Base-by-base conservation (phyloP, 2,888 invertebrate species). In the Nemapogon koenigi region DNA sequence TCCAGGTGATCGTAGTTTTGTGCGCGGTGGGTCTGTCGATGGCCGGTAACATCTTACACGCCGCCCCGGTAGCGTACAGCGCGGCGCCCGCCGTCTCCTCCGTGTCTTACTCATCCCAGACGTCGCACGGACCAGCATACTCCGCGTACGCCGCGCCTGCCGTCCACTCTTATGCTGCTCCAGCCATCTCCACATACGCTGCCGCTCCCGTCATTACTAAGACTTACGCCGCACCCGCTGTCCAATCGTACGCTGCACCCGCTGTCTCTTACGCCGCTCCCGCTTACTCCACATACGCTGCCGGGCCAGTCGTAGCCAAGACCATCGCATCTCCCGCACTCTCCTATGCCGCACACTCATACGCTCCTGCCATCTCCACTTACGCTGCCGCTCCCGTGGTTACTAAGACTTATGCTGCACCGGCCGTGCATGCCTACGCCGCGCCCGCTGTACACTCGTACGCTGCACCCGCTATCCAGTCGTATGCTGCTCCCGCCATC, bases 11-110 rank as follows among this genome's bases (percentile, higher is more conserved):
- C 60, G 63, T 83, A 45, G 67, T 86, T 50, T 81, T 81, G 53
- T 80, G 85, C 59, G 67, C 79, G 49, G 62, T 86, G 69, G 83
- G 84, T 48, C 66, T 79, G 33, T 83, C 76, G 59, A 80, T 66
- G 53, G 85, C 83, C 47, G 81, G 87, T 46, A 60, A 79, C 44
- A 59, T 84, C 40, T 56, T 63, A 38, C 73, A 67, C 41, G 70
- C 68, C 32, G 76, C 70, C 43, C 75, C 73, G 14, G 53, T 73
- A 48, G 70, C 70, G 48, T 83, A 67, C 66, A 80, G 64, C 61
- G 68, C 33, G n/a, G 62, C 66, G 10, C 68, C 68, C 32, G 66
- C 67, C 16, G 50, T 57, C 26, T 49, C 62, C 17, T 51, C 52
- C 3, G 48, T 53, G 33, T 51, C 54, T 1, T 57, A 57, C 49